Base-by-base conservation (phyloP, 1,140 invertebrate species). In the Drosophila teissieri region DNA sequence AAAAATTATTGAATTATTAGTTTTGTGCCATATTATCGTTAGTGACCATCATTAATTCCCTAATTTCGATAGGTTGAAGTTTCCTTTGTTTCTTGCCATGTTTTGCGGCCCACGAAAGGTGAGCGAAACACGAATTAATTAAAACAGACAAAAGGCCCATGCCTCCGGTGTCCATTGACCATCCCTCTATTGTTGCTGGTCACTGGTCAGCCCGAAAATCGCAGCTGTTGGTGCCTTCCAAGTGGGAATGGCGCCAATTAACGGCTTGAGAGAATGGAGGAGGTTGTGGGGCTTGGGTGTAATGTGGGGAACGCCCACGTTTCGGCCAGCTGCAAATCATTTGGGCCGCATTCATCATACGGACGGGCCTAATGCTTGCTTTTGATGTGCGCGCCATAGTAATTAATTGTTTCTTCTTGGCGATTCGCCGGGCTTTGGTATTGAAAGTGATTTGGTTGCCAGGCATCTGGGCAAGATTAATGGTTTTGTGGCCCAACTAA, bases 91-190 rank as follows among this genome's bases (percentile, higher is more conserved):
- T 39, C 31, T 37, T n/a, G 61, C 46, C 44, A 31, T 61, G 45
- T 63, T 65, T 39, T 63, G 72, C 8, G 24, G 31, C 31, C 45
- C 56, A 37, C 63, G 62, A 73, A 82, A 88, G 83, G 79, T 88
- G 75, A 89, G 83, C 55, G 79, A 83, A 79, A 76, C 77, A 88
- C 85, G 80, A 86, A 86, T 86, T 86, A 86, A 86, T 86, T 86
- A 86, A 86, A 80, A 57, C 75, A 63, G 67, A 89, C 83, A 88
- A 86, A 86, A 44, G 69, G 42, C 37, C 54, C 34, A 34, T 40
- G 36, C 54, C 31, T 8, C 31, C 60, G 44, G 10, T 65, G 46
- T 36, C 52, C 40, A 69, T 14, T 37, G 60, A 22, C 49, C 52
- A 61, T 17, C 39, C 57, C 37, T 45, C 53, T 52, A 80, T 77